Evolutionary conservation across 2,797 vertebrate species (phyloP), one percentile per base, ranked within the genome.

Genomic region (Sorex maritimensis): DNA sequence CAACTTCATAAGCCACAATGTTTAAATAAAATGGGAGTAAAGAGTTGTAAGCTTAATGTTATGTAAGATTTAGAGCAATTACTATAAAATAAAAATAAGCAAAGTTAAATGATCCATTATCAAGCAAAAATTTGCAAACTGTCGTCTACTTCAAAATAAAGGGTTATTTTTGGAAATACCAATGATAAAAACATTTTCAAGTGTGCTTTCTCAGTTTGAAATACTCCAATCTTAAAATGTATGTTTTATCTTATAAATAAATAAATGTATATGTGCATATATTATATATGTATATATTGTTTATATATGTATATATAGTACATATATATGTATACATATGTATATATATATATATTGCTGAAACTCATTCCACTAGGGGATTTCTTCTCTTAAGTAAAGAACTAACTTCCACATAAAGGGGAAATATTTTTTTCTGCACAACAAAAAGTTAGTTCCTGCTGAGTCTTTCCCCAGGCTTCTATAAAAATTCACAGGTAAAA

Each of bases 371-470:
- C 90, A 81, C 61, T 23, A 61, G 84, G 74, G 80, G 12, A 92
- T 86, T 91, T 38, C 78, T 80, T 78, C 72, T 74, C 38, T 28
- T 38, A 94, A 94, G 94, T 75, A 85, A 92, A 96, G 73, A 93
- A 34, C 55, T 90, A 96, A 95, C 65, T 84, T 96, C 91, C 34
- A 93, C 71, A 86, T 58, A 68, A 79, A 88, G 88, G n/a, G 26
- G 65, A 93, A 78, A 92, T 67, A 8, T 67, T 67, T 67, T 81
- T 88, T 63, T 81, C 28, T 10, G 41, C 74, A 92, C 77, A 96
- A 95, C 61, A 94, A 84, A 93, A 96, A 93, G 72, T 92, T 90
- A 95, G 26, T 87, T 87, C 91, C 67, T 96, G 88, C 89, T 92
- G 94, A 87, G 92, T 68, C 23, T 87, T 77, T 94, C 88, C 83